A percentile compares a stretch with the other conserved stretches of the same genome.
Evolutionary conservation across 2,113 vertebrate genomes (phyloP).

Genomic region (Dipodomys merriami): DNA sequence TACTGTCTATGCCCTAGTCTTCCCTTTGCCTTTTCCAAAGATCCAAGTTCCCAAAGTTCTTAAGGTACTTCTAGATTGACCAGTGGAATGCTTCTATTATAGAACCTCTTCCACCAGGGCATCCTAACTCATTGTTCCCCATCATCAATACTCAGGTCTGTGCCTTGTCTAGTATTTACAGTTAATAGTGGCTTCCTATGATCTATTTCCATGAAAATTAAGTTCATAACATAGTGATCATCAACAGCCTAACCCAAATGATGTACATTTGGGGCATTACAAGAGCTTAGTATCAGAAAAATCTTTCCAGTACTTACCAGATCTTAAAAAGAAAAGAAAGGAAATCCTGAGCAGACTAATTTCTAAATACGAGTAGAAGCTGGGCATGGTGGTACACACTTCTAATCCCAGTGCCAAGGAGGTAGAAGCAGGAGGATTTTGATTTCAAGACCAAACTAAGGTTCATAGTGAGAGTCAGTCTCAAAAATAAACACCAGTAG

Average conservation of each 20-base stretch:
- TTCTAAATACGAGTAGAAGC: slow-evolving; percentile 26
- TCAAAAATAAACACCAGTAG: background rate
- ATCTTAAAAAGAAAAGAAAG: slow-evolving; percentile 26
- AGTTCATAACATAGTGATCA: background rate
- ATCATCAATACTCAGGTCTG: background rate
- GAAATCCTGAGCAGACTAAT: background rate
- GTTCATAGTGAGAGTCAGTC: background rate
- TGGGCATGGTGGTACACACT: background rate
- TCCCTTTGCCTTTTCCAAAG: slow-evolving; percentile 32
- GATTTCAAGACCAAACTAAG: background rate
- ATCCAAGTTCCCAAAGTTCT: background rate
- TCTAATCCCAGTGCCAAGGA: background rate
- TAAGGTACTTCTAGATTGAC: background rate
- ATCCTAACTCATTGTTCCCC: background rate
- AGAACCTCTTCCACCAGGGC: background rate
- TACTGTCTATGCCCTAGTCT: slow-evolving; percentile 12
- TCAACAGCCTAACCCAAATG: slow-evolving; percentile 16
- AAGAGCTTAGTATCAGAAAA: slow-evolving; percentile 28
- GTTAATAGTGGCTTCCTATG: slow-evolving; percentile 5
- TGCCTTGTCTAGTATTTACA: background rate
- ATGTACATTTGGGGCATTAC: slow-evolving; percentile 13
- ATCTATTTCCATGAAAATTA: slow-evolving; percentile 5
- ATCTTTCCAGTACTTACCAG: background rate
- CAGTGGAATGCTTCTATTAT: background rate
- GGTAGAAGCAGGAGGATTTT: background rate